Conservation (phyloP, 2,113 vertebrate species). For the Murina feae region DNA sequence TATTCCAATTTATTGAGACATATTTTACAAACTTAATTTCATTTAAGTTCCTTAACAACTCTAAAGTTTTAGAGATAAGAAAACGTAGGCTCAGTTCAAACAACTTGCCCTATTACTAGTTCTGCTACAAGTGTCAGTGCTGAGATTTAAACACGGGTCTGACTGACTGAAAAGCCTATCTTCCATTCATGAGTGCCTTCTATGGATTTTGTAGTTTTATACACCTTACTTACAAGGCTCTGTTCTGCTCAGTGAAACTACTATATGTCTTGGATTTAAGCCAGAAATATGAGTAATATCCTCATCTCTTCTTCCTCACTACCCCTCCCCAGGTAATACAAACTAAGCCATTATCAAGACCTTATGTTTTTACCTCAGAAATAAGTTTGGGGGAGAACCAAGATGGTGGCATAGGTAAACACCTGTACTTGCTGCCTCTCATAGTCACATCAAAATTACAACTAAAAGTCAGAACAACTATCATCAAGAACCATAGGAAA, state of each 20-base stretch:
- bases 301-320: not conserved
- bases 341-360: not conserved
- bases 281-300: not conserved
- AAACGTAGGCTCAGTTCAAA: not conserved
- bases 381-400: not conserved
- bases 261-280: not conserved
- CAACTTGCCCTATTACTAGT: not conserved
- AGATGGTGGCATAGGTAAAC: too few species aligned
- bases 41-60: not conserved
- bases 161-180: not conserved
- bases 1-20: not conserved
- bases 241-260: not conserved
- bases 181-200: not conserved
- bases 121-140: not conserved
- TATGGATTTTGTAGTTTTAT: not conserved
- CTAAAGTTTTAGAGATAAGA: not conserved
- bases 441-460: too few species aligned
- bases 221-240: not conserved
- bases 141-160: not conserved
- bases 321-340: not conserved
- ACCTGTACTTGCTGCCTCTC: too few species aligned
- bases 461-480: too few species aligned
- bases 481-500: too few species aligned
- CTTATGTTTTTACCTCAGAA: not conserved
- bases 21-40: not conserved